Evolutionary conservation across 1,140 invertebrate genomes (phyloP), one percentile per base, ranked within the genome.

Genomic region (Colletes gigas): DNA sequence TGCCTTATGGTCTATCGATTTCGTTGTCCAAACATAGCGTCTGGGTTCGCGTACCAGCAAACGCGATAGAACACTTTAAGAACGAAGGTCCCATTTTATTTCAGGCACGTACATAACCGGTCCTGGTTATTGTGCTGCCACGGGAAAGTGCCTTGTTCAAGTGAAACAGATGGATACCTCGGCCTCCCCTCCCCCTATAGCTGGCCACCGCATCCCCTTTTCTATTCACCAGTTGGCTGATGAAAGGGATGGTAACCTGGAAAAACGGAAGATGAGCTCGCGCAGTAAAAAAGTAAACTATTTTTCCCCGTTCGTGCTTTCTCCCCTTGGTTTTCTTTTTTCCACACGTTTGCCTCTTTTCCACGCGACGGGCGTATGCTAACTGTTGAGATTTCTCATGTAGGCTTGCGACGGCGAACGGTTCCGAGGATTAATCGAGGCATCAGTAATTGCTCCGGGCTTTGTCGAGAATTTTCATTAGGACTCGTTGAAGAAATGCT

Each of bases 101-200:
- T 91, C 88, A 87, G 88, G 89, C 92, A 92, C 92, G 92, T 93
- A 88, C 74, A 83, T 87, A 93, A 92, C 89, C 88, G 88, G 88
- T 90, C 89, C 88, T 89, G 89, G 91, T 92, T 92, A 93, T 92
- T 92, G 92, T 92, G 90, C 89, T 91, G 86, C 87, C 86, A 89
- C 89, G 90, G 77, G 87, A 92, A 92, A 92, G 91, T 93, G 88
- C 88, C 90, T 90, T 89, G 91, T 92, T 90, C 89, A 87, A 90
- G 90, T 89, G 89, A 89, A 91, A 91, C 85, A 88, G 89, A 91
- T 87, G 87, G 88, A 89, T 88, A 88, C 83, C 82, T 85, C 83
- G 68, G 77, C 44, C 39, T 72, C 59, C 77, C 72, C 52, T 52
- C 72, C 59, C 77, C 68, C 69, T 81, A 77, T 83, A 52, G 52